Base-by-base conservation (phyloP, 2,797 vertebrate genomes). In the Pterois miles region DNA sequence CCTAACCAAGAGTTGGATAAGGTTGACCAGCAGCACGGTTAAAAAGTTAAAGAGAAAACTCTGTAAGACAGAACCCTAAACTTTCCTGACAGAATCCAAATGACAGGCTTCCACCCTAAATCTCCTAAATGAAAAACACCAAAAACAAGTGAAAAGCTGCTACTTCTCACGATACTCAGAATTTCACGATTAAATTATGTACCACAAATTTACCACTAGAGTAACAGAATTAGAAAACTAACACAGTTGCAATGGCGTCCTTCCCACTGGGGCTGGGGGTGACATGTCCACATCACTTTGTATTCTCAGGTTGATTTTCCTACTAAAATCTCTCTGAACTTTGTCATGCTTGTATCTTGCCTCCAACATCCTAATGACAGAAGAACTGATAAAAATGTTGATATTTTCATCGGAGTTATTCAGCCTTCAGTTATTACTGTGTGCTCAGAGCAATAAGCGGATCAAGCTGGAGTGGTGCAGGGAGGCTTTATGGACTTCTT, bases 341-440 rank as follows among this genome's bases (percentile, higher is more conserved):
- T 25, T 4, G 40, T 46, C 18, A 20, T 48, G 46, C n/a, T 48
- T 48, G n/a, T 48, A 20, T 48, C 46, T 20, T 48, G 4, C 52
- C 57, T 29, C 8, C 14, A 9, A 58, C 12, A 80, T 58, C 71
- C 40, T 65, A 54, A 71, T 29, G 7, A 65, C 18, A 50, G n/a
- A 22, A 27, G 65, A 65, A 50, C 40, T 38, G 31, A 52, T n/a
- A 23, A 62, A 40, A 12, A 64, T 64, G 33, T 60, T 60, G 29
- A 34, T 59, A 46, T 76, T 54, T 65, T 59, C 52, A 11, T 74
- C 29, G 4, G 62, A 23, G 70, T 67, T 67, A 56, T 73, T 73
- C 77, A 57, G 36, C 54, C 66, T 57, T 60, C 54, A 25, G 79
- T 66, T 76, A 71, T 76, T 81, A 33, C 46, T 31, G 23, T 76